Conservation (phyloP, 2,113 vertebrate genomes). For the Felis chaus region DNA sequence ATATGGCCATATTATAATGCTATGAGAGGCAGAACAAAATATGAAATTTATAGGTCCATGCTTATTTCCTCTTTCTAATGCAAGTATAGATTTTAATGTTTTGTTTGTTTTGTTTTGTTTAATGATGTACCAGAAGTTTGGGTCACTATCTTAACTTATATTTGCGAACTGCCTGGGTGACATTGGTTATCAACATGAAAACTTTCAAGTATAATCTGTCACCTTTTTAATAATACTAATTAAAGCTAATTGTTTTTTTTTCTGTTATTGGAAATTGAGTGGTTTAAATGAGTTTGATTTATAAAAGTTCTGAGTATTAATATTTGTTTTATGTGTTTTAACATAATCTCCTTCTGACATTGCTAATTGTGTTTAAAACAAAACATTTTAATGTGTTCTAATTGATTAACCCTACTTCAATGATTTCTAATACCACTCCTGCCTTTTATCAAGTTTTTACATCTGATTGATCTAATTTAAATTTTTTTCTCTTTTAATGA, state of each 20-base stretch:
- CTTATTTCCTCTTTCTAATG: not conserved
- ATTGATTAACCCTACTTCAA: not conserved
- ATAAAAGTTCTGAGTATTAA: not conserved
- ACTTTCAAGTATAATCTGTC: not conserved
- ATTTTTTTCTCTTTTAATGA: not conserved
- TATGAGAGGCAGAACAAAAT: not conserved
- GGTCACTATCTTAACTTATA: not conserved
- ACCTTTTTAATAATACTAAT: not conserved
- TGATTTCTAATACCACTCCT: not conserved
- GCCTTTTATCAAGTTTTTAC: not conserved
- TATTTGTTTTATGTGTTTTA: not conserved
- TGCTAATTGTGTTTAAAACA: not conserved
- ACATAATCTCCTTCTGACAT: not conserved
- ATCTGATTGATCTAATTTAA: not conserved
- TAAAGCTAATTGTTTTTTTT: not conserved
- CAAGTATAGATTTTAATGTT: not conserved
- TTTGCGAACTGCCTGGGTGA: not conserved
- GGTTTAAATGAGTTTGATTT: not conserved
- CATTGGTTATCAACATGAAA: not conserved
- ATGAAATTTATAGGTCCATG: not conserved
- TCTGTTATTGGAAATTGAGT: not conserved
- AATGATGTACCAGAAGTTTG: not conserved
- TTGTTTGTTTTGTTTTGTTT: not conserved
- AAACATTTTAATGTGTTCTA: not conserved
- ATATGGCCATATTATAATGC: not conserved